Evolutionary conservation across 2,888 invertebrate species (phyloP), one percentile per base, ranked within the genome.

Genomic region (Branchipolynoe longqiensis): DNA sequence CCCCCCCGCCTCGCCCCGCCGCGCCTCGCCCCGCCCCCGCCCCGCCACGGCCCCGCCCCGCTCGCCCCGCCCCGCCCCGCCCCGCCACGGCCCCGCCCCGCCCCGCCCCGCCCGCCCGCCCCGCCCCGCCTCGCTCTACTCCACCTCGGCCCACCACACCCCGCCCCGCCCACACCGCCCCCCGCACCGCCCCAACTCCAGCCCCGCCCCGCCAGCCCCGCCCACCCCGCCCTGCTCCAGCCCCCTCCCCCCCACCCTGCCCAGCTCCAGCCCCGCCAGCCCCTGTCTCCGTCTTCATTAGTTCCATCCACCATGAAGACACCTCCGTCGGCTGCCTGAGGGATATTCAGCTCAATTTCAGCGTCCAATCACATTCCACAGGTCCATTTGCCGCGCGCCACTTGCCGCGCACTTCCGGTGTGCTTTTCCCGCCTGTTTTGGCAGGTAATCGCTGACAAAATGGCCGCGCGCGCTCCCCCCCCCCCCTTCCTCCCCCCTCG

Each of bases 331-430:
- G 8, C n/a, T 33, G n/a, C 62, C 8, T 33, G 62, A 22, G 33
- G 36, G 6, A 38, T 33, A 78, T 78, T 78, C 78, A 48, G 78
- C 78, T 78, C 78, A 78, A 78, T 78, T 78, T 78, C 78, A 78
- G 31, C 78, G 78, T 41, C 78, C 78, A 78, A 78, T 54, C 48
- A 54, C 54, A 78, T 78, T 48, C 78, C 78, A 48, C 78, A 48
- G 78, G 48, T 78, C 78, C 78, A 78, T 78, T 78, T 78, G 78
- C 78, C 28, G 78, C 78, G 54, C 25, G 54, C 31, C 28, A 18
- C 31, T 78, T 28, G 41, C 41, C 48, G 6, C 22, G 18, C 33
- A 78, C 48, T 78, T 78, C 78, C 78, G 78, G 73, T 25, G 78
- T 31, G 48, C 48, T 33, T 69, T 69, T 33, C 36, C 36, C 69